These are phyloP conservation scores for Erethizon dorsatum DNA, from an alignment of 2,797 vertebrate species.

Conservation along the genomic window DNA sequence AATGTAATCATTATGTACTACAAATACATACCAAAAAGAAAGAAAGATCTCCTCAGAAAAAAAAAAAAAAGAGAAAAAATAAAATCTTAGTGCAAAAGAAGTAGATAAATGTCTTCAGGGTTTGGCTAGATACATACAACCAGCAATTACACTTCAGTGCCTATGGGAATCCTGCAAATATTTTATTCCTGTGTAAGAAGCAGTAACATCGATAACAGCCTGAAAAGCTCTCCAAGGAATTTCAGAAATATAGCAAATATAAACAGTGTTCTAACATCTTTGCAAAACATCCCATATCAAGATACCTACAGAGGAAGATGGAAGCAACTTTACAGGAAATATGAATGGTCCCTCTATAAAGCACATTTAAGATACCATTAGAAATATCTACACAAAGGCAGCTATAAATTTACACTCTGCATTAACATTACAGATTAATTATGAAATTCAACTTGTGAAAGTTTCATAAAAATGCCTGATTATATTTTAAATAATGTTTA, in stretches of 20 bases:
- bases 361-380: not conserved
- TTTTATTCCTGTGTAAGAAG: constrained; percentile 14
- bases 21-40: not conserved
- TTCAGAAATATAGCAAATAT: not conserved
- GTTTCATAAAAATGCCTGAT: not conserved
- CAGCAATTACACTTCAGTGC: not conserved
- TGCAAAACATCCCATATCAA: constrained; percentile 37
- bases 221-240: constrained; percentile 42
- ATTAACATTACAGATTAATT: not conserved
- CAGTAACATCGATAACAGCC: constrained; percentile 3
- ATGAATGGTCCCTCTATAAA: constrained; percentile 8
- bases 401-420: not conserved
- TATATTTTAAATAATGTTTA: not conserved
- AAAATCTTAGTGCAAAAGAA: not conserved
- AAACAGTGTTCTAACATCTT: constrained; percentile 4
- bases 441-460: constrained; percentile 14
- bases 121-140: constrained; percentile 30
- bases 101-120: not conserved
- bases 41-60: not conserved
- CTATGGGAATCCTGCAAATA: constrained; percentile 29
- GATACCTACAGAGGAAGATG: not conserved
- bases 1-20: not conserved
- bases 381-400: constrained; percentile 28
- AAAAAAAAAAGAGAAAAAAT: not conserved
- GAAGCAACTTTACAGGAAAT: constrained; percentile 48